Conservation (phyloP, 2,797 vertebrate genomes). For the Tokudaia tokunoshimensis region DNA sequence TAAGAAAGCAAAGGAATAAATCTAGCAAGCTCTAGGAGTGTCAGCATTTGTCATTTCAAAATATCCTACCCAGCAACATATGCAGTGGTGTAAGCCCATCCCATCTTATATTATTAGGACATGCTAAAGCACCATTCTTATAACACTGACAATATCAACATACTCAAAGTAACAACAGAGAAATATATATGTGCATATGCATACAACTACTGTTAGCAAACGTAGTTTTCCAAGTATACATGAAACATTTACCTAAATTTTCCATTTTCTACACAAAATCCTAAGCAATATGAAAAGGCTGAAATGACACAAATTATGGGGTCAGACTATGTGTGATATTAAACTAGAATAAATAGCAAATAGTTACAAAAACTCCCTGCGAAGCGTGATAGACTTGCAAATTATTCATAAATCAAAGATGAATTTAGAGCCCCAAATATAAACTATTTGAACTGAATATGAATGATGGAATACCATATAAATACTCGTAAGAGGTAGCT, state of each 20-base stretch:
- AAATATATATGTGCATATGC: neutral
- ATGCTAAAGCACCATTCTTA: neutral
- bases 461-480: neutral
- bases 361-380: neutral
- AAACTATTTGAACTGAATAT: conserved; percentile 39
- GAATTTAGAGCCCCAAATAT: neutral
- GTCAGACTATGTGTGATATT: neutral
- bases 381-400: neutral
- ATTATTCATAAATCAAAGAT: conserved; percentile 4
- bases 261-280: neutral
- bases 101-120: neutral
- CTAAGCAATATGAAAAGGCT: neutral
- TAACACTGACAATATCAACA: neutral
- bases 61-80: neutral
- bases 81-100: neutral
- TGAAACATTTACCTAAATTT: conserved; percentile 22
- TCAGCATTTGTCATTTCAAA: neutral
- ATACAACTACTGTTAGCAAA: neutral
- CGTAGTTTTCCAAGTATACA: neutral
- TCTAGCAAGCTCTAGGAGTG: neutral
- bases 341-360: conserved; percentile 20
- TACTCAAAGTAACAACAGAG: neutral
- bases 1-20: neutral
- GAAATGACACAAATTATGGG: conserved; percentile 39
- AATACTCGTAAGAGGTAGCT: neutral